Conservation (phyloP, 2,113 vertebrate species). For the Fregata magnificens region DNA sequence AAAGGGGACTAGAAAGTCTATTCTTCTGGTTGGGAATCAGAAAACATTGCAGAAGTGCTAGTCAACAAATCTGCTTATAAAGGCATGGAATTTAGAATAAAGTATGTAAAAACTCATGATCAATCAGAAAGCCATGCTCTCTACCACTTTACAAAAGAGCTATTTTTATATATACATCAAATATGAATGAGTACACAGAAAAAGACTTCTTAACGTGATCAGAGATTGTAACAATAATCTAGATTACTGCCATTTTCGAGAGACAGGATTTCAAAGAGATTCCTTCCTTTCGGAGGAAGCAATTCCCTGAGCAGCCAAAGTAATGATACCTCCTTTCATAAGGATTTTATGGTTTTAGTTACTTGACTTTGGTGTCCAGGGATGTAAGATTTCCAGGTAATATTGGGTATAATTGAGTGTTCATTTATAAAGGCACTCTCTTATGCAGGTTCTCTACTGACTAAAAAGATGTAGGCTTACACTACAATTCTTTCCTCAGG, state of each 20-base stretch:
- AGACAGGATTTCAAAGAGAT: neutral
- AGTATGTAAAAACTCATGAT: neutral
- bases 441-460: neutral
- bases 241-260: neutral
- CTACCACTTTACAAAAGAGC: neutral
- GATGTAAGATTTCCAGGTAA: neutral
- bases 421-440: neutral
- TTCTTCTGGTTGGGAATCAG: neutral
- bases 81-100: neutral
- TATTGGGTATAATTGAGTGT: neutral
- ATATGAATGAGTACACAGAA: neutral
- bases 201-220: neutral
- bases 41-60: neutral
- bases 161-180: neutral
- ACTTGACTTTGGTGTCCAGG: neutral
- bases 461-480: neutral
- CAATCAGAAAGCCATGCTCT: neutral
- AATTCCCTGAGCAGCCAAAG: neutral
- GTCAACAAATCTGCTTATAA: neutral
- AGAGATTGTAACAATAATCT: neutral
- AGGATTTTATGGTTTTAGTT: neutral
- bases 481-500: neutral
- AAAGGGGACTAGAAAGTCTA: neutral
- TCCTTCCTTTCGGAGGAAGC: too few relatives aligned
- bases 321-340: neutral